Evolutionary conservation across 2,797 vertebrate genomes (phyloP), one percentile per base, ranked within the genome.

Genomic region (Champsocephalus esox): DNA sequence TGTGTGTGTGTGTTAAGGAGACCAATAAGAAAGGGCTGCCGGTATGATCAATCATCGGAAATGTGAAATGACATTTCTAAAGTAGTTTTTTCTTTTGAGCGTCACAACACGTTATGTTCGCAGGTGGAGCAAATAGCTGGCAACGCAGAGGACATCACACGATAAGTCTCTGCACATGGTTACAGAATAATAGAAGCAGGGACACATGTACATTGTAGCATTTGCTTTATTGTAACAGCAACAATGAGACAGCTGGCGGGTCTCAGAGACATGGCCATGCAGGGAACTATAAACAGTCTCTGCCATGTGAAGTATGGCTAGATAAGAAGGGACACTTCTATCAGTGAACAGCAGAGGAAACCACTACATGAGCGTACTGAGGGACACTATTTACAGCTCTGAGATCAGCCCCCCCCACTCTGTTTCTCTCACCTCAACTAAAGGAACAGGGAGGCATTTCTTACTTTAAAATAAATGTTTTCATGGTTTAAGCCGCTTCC

Each of bases 171-270:
- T 9, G 34, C 34, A 7, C 17, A 16, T n/a, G 17, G 9, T 19
- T 19, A 51, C 21, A 21, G 50, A 51, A 11, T 10, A 28, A 51
- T 19, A 51, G 50, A 21, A 51, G 19, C 17, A 45, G 49, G 3
- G 5, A 44, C 58, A 28, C 34, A 50, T 17, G 2, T 57, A 44
- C 19, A 62, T 19, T 43, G 68, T 57, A 73, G 44, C 51, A 65
- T 73, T 63, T 62, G 9, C 28, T 89, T 89, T 90, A 90, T 85
- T 91, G 57, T 62, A 74, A 89, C 59, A 67, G 59, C 59, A 87
- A 87, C 78, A 84, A 61, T 73, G 70, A 59, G 21, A 54, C 32
- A 21, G 82, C 73, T 80, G 43, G 69, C 55, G 13, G 38, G 49
- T 65, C 61, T 71, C 54, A 54, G 12, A 72, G 32, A 19, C 11